Evolutionary conservation across 2,113 vertebrate genomes (phyloP).

Genomic region (Vidua macroura): DNA sequence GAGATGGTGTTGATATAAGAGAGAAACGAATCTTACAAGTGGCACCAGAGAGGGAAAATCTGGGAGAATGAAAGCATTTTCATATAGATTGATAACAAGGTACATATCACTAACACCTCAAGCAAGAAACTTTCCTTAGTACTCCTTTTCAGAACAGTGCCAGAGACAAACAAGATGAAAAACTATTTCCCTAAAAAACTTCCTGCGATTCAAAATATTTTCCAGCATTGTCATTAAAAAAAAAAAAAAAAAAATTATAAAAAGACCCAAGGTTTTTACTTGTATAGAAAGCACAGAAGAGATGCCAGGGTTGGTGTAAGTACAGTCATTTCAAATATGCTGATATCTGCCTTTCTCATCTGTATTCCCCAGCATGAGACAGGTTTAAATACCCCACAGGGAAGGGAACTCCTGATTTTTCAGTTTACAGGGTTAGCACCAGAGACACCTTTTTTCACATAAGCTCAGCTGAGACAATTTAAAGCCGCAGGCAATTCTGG

Average conservation of each 20-base stretch:
- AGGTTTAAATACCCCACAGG: background rate
- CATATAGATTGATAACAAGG: background rate
- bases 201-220: background rate
- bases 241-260: background rate
- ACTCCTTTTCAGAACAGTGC: background rate
- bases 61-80: background rate
- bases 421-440: background rate
- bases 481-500: background rate
- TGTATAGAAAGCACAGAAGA: background rate
- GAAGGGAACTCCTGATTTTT: background rate
- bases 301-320: background rate
- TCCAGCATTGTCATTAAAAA: background rate
- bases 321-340: background rate
- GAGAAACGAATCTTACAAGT: background rate
- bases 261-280: background rate
- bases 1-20: background rate
- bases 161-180: background rate
- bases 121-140: background rate
- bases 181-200: background rate
- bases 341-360: background rate
- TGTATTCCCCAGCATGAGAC: background rate
- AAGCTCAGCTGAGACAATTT: slow-evolving; percentile 20
- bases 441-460: background rate
- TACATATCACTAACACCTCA: background rate
- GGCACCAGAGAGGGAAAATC: background rate